Evolutionary conservation across 2,888 invertebrate genomes (phyloP).

Genomic region (Quadroppia sp.): DNA sequence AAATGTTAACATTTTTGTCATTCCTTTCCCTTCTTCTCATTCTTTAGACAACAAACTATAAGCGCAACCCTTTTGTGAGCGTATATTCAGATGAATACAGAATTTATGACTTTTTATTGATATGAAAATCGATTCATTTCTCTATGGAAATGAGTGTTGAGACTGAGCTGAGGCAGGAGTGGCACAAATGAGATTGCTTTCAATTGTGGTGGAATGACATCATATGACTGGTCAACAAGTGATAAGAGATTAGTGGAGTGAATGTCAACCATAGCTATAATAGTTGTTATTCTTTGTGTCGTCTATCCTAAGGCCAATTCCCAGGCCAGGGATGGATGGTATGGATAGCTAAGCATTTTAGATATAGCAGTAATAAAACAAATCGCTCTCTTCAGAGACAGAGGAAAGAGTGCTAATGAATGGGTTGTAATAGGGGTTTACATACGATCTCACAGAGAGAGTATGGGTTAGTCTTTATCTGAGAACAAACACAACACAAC

Average conservation of each 20-base stretch:
- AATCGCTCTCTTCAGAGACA: conserved; percentile 11
- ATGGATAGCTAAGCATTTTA: conserved; percentile 20
- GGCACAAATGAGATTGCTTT: background rate
- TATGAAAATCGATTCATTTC: background rate
- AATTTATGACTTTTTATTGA: background rate
- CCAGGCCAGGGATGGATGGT: conserved; percentile 22
- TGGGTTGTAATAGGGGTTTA: conserved; percentile 28
- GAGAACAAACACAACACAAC: background rate
- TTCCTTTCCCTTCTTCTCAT: too few species aligned
- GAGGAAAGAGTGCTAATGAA: conserved; percentile 12
- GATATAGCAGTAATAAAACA: conserved; percentile 8
- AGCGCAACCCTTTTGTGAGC: too few species aligned
- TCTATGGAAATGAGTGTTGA: background rate
- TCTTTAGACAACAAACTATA: too few species aligned
- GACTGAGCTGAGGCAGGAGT: background rate
- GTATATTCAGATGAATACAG: too few species aligned
- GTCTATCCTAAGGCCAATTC: conserved; percentile 16
- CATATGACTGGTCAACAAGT: conserved; percentile 15
- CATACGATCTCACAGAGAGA: conserved; percentile 1
- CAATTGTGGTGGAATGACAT: background rate
- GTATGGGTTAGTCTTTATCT: conserved; percentile 14
- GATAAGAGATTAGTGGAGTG: conserved; percentile 24
- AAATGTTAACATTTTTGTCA: too few species aligned
- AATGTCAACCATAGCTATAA: conserved; percentile 5
- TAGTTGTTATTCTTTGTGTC: background rate